phyloP scores from a whole-genome alignment of 2,113 vertebrate species.

The Boulengeromyrus knoepffleri region DNA sequence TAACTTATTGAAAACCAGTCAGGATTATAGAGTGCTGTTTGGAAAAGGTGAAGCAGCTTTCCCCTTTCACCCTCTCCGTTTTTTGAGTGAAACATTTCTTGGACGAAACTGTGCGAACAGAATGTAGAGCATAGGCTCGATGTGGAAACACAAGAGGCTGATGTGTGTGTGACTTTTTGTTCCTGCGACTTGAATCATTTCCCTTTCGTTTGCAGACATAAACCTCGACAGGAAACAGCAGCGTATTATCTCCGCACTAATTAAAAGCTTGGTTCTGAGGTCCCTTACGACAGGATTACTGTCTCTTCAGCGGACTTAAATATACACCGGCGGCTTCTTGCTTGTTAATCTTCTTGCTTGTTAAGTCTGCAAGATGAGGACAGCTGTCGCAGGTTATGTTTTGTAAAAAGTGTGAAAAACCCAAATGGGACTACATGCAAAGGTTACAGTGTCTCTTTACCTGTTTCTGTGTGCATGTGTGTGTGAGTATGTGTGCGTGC shows the following conservation, averaged over 20 bases:
- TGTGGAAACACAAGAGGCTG: background rate
- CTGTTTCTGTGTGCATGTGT: background rate
- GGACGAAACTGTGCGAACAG: background rate
- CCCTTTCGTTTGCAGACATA: background rate
- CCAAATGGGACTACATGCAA: background rate
- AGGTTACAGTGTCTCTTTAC: background rate
- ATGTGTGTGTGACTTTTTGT: background rate
- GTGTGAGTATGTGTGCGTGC: background rate
- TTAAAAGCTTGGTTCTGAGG: constrained; percentile 6
- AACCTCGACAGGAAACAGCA: constrained; percentile 1
- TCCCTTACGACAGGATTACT: background rate
- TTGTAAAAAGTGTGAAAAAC: background rate
- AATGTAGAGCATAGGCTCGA: background rate
- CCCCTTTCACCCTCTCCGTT: background rate
- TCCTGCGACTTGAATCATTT: background rate
- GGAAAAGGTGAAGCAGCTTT: background rate
- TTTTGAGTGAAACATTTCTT: background rate
- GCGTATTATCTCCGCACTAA: constrained; percentile 13
- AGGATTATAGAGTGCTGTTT: background rate
- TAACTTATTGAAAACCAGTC: background rate
- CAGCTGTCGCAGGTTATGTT: background rate
- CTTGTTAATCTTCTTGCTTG: background rate
- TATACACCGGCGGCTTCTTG: background rate
- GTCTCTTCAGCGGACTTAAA: background rate
- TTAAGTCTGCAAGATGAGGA: background rate